Conservation (phyloP, 2,797 vertebrate species). For the Gymnocypris eckloni region DNA sequence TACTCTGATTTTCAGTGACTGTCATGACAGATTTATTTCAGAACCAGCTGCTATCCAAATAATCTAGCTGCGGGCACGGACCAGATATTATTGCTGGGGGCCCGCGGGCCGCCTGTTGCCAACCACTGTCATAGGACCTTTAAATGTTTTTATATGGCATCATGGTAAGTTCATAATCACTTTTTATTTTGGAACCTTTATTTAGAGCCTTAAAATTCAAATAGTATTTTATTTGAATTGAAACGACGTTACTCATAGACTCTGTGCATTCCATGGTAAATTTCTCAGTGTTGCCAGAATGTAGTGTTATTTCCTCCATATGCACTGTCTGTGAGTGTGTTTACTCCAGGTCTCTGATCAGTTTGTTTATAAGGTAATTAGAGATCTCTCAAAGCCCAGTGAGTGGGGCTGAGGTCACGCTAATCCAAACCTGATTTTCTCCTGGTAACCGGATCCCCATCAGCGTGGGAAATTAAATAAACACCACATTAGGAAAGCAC, state of each 20-base stretch:
- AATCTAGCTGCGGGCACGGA: no score
- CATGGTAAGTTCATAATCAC: neutral
- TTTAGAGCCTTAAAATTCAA: neutral
- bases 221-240: neutral
- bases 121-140: no score
- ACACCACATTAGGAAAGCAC: constrained; percentile 41
- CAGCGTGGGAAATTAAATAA: constrained; percentile 64
- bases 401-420: constrained; percentile 71
- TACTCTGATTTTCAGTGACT: no score
- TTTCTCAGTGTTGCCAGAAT: neutral
- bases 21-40: no score
- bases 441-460: constrained; percentile 71
- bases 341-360: constrained; percentile 32
- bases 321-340: constrained; percentile 35
- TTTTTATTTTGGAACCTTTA: neutral
- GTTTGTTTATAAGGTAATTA: constrained; percentile 47
- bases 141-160: neutral
- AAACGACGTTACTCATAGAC: no score
- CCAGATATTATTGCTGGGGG: no score
- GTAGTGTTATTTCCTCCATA: constrained; percentile 17
- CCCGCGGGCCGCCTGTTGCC: no score
- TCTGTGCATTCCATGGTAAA: neutral
- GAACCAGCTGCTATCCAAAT: no score
- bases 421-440: constrained; percentile 73
- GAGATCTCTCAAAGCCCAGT: constrained; percentile 28